These are phyloP conservation scores for Spheniscus humboldti DNA, from an alignment of 2,797 vertebrate genomes.

Conservation along the genomic window DNA sequence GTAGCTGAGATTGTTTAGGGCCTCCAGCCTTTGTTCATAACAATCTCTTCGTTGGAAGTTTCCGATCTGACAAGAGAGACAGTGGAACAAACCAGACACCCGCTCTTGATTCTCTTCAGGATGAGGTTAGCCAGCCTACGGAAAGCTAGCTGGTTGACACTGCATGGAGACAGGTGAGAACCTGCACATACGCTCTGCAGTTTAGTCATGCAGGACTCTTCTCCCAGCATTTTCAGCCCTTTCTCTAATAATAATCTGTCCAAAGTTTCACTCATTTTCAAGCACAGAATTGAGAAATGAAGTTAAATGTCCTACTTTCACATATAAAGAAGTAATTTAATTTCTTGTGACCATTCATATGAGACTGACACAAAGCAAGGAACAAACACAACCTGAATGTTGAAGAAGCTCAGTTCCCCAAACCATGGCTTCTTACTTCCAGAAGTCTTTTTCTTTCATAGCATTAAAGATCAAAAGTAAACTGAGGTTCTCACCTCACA, in stretches of 20 bases:
- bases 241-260: neutral
- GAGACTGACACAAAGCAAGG: neutral
- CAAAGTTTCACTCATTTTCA: neutral
- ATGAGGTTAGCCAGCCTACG: neutral
- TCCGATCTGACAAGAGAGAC: neutral
- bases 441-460: neutral
- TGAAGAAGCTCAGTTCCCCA: neutral
- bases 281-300: neutral
- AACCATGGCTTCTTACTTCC: neutral
- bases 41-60: neutral
- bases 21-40: neutral
- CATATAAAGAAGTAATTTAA: neutral
- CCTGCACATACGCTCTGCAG: accelerated
- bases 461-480: neutral
- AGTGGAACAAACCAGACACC: neutral
- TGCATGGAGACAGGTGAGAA: neutral
- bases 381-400: neutral
- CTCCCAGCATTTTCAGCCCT: neutral
- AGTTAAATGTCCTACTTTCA: neutral
- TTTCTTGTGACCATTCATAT: neutral
- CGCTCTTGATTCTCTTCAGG: accelerated
- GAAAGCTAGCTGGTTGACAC: neutral
- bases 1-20: neutral
- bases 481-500: neutral
- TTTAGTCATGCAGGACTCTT: neutral